phyloP scores from a whole-genome alignment of 1,140 invertebrate genomes.

The Heliothis subflexa region DNA sequence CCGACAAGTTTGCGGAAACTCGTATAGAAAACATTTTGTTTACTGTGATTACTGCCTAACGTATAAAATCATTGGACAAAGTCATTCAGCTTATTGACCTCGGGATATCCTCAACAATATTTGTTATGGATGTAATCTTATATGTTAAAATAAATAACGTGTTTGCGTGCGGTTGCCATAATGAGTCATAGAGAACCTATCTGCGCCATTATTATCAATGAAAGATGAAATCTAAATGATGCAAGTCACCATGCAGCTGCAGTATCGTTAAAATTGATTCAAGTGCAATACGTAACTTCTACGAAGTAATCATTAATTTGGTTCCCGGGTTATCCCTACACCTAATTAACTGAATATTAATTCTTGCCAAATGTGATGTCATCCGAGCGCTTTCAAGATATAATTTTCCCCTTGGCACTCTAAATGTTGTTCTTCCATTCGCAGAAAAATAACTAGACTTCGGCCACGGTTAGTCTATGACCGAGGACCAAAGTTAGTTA shows the following conservation, averaged over 20 bases:
- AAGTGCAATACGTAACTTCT: slow-evolving; percentile 2
- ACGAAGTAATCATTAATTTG: slow-evolving; percentile 3
- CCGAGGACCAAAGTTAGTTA: slow-evolving; percentile 59
- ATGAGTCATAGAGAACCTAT: neutral
- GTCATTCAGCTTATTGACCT: neutral
- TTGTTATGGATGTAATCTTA: too few species aligned
- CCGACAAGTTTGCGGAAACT: slow-evolving; percentile 27
- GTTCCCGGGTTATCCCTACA: slow-evolving; percentile 37
- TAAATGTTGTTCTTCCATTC: neutral
- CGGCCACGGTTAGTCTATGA: slow-evolving; percentile 41
- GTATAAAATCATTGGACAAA: neutral
- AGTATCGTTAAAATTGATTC: slow-evolving; percentile 6
- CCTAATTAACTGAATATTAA: slow-evolving; percentile 37
- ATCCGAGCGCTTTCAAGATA: slow-evolving; percentile 14
- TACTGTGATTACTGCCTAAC: neutral
- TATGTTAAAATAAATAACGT: too few species aligned
- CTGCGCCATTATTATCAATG: neutral
- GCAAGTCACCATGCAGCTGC: slow-evolving; percentile 7
- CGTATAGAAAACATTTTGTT: neutral
- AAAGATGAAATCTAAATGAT: neutral
- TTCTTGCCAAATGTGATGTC: slow-evolving; percentile 32
- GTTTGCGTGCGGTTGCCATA: neutral
- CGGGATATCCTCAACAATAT: too few species aligned
- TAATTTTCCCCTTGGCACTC: slow-evolving; percentile 45
- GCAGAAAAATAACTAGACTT: slow-evolving; percentile 10